Conservation (phyloP, 2,113 vertebrate genomes). For the Ailuropoda melanoleuca region DNA sequence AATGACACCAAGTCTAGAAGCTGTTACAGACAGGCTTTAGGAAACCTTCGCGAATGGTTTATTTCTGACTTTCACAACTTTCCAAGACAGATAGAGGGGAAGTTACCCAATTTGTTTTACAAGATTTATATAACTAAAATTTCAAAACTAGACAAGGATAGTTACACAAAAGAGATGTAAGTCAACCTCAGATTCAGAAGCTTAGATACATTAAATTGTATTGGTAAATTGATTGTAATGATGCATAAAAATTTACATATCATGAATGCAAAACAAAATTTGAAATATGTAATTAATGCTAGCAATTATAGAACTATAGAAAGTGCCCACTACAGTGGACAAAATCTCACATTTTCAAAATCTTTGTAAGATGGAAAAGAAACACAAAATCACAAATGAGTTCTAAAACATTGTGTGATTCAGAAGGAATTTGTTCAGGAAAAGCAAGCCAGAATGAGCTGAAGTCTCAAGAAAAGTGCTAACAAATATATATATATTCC, state of each 20-base stretch:
- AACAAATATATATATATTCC: background rate
- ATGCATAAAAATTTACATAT: background rate
- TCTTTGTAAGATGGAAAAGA: background rate
- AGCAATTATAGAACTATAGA: background rate
- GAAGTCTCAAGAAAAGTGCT: background rate
- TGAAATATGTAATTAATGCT: background rate
- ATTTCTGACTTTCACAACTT: background rate
- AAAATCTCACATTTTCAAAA: background rate
- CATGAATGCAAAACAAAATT: background rate
- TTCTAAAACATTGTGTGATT: background rate
- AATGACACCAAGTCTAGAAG: background rate
- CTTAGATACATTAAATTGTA: background rate
- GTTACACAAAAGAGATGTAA: background rate
- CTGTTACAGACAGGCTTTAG: background rate
- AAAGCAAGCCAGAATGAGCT: background rate
- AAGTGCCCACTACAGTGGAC: accelerated
- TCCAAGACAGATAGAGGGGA: background rate
- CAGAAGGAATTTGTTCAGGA: background rate
- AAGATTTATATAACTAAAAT: background rate
- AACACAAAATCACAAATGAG: background rate
- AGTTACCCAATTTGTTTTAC: background rate
- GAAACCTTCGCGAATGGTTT: background rate
- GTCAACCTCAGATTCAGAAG: background rate
- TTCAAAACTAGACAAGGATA: background rate
- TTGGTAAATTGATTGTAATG: background rate